Evolutionary conservation across 2,797 vertebrate genomes (phyloP).

Genomic region (Gila robusta): DNA sequence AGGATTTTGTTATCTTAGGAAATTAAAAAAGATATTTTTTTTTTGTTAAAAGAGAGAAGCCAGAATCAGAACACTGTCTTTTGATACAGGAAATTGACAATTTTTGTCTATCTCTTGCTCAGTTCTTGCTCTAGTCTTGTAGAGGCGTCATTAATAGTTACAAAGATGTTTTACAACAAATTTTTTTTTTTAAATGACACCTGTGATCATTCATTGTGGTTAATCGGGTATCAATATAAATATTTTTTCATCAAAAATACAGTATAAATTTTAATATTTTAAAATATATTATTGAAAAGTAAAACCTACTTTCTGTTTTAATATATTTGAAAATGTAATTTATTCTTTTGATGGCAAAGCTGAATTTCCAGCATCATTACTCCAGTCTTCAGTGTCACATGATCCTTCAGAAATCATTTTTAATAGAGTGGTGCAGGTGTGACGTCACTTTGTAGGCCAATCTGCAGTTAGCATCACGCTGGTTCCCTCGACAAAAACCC

Average conservation of each 20-base stretch:
- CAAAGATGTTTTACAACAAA: neutral
- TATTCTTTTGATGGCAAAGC: neutral
- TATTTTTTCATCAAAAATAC: neutral
- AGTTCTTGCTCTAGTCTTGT: neutral
- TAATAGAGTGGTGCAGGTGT: no score
- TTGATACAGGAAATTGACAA: neutral
- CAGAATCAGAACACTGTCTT: neutral
- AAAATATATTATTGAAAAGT: neutral
- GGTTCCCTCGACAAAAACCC: no score
- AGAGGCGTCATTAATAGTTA: neutral
- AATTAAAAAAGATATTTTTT: neutral
- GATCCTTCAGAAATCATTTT: neutral
- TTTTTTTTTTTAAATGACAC: neutral
- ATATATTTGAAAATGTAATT: neutral
- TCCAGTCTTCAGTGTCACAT: neutral
- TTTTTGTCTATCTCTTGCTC: neutral
- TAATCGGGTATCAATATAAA: neutral
- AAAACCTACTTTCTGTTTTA: neutral
- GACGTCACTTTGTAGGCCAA: no score
- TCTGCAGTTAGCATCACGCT: no score
- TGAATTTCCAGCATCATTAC: neutral
- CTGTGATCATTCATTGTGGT: neutral
- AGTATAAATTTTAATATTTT: neutral
- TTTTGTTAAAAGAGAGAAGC: neutral
- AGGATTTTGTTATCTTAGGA: neutral